These are phyloP conservation scores for Ictidomys tridecemlineatus DNA, from an alignment of 2,113 vertebrate species.

Conservation along the genomic window DNA sequence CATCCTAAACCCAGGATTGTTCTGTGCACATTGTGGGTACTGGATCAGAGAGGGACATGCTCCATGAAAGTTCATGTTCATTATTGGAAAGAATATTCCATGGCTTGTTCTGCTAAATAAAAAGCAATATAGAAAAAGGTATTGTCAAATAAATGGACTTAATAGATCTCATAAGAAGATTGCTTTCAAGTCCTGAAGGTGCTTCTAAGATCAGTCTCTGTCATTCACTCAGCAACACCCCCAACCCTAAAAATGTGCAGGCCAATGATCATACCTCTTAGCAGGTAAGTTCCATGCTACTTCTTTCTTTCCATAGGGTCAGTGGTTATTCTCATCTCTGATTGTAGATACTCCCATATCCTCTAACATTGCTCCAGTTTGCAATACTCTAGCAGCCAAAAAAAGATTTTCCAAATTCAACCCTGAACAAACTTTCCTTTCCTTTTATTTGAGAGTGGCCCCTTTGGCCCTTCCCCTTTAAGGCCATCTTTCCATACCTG, in stretches of 20 bases:
- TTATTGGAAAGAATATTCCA: not conserved
- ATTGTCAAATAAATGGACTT: not conserved
- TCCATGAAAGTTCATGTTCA: conserved; percentile 2
- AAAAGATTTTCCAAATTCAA: conserved; percentile 57
- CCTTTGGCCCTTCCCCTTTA: not conserved
- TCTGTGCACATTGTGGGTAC: not conserved
- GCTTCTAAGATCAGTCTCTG: not conserved
- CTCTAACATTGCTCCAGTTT: not conserved
- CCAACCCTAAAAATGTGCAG: not conserved
- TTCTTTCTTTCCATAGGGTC: not conserved
- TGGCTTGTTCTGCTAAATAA: conserved; percentile 2
- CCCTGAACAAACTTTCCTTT: conserved; percentile 11
- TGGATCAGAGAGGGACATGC: not conserved
- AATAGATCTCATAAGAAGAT: not conserved
- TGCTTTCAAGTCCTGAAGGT: conserved; percentile 58
- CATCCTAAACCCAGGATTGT: not conserved
- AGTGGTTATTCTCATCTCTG: conserved; percentile 1
- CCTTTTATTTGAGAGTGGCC: conserved; percentile 56
- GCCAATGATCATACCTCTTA: not conserved
- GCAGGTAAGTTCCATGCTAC: not conserved
- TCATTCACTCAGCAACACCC: not conserved
- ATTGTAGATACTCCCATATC: not conserved
- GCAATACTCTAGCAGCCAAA: conserved; percentile 24
- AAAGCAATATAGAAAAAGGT: not conserved
- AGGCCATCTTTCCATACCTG: not conserved